Conservation (phyloP, 2,797 vertebrate genomes). For the Merluccius polli region DNA sequence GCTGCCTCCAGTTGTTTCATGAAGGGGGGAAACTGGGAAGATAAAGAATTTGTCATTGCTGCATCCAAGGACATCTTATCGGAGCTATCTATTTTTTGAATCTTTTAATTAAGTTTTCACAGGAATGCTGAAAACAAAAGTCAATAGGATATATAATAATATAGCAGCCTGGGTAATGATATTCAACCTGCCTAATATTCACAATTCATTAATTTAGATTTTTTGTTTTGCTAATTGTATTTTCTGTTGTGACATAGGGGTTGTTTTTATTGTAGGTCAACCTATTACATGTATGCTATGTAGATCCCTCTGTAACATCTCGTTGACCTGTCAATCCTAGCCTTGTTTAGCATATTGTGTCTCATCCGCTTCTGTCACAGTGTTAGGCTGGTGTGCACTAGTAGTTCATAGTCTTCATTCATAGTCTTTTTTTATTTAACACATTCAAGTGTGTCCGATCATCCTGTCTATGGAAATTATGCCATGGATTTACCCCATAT, state of each 20-base stretch:
- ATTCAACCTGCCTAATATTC: background rate
- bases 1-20: constrained; percentile 62
- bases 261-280: background rate
- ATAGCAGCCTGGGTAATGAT: constrained; percentile 23
- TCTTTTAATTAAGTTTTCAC: constrained; percentile 68
- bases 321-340: background rate
- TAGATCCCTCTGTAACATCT: background rate
- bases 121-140: constrained; percentile 63
- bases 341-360: background rate
- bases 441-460: background rate
- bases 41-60: constrained; percentile 72
- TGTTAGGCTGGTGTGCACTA: background rate
- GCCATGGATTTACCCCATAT: background rate
- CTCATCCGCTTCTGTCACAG: background rate
- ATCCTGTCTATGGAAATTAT: background rate
- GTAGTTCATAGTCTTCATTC: background rate
- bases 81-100: constrained; percentile 58
- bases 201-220: background rate
- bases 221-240: background rate
- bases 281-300: background rate
- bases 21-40: constrained; percentile 42
- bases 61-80: constrained; percentile 72
- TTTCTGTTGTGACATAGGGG: background rate
- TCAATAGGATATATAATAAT: constrained; percentile 26
- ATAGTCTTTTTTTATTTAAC: background rate